Conservation (phyloP, 2,113 vertebrate species). For the Spea bombifrons region DNA sequence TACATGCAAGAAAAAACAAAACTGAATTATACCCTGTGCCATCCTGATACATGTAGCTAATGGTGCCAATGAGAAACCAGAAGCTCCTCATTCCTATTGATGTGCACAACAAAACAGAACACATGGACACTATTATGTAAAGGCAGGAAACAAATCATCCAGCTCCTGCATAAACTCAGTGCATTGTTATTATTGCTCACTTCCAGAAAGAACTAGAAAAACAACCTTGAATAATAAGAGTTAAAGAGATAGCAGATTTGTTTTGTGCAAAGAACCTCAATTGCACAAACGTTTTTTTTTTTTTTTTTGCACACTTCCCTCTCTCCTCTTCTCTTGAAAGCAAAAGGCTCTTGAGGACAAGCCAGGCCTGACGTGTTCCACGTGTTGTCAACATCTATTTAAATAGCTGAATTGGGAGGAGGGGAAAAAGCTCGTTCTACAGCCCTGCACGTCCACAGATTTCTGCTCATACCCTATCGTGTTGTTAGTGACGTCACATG, state of each 20-base stretch:
- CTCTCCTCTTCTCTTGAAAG: background rate
- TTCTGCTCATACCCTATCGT: background rate
- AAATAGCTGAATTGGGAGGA: constrained; percentile 39
- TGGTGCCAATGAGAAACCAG: background rate
- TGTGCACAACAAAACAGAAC: background rate
- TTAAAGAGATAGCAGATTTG: background rate
- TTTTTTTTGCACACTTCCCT: constrained; percentile 29
- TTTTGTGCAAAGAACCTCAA: constrained; percentile 14
- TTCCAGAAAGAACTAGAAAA: background rate
- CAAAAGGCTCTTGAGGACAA: constrained; percentile 34
- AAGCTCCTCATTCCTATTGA: constrained; percentile 10
- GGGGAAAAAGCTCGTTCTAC: constrained; percentile 7
- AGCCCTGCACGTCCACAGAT: constrained; percentile 19
- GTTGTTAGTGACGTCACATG: constrained; percentile 22
- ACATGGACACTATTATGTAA: constrained; percentile 8
- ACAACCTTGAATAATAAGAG: background rate
- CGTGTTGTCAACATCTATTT: constrained; percentile 43
- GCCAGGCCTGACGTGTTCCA: constrained; percentile 42
- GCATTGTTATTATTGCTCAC: background rate
- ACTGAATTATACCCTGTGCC: background rate
- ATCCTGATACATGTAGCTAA: background rate
- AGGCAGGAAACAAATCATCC: background rate
- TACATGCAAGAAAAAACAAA: too few species aligned
- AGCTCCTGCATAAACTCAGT: background rate
- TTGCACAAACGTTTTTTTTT: constrained; percentile 19